Evolutionary conservation across 1,140 invertebrate species (phyloP).

Genomic region (Tribolium madens): DNA sequence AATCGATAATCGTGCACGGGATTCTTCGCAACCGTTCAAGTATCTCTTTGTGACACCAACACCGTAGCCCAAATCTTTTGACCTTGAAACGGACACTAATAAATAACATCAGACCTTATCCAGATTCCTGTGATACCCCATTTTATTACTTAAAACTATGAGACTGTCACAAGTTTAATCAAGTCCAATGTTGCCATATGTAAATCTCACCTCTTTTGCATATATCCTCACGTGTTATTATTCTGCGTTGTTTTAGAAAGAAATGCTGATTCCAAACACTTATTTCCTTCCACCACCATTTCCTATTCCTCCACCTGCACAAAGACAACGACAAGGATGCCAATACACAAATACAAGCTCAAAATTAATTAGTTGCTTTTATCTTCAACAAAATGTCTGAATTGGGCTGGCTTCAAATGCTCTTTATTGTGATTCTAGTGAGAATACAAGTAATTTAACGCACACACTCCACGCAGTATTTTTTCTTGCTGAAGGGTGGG

Average conservation of each 20-base stretch:
- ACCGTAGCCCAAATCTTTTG: background rate
- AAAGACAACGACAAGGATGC: background rate
- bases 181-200: constrained; percentile 27
- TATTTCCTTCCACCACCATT: constrained; percentile 35
- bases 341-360: background rate
- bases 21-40: constrained; percentile 20
- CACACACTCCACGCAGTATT: constrained; percentile 14
- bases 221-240: constrained; percentile 31
- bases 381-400: constrained; percentile 11
- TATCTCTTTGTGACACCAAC: constrained; percentile 8
- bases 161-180: background rate
- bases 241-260: constrained; percentile 29
- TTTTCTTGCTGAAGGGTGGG: constrained; percentile 20
- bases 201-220: constrained; percentile 25
- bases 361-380: constrained; percentile 27
- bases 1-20: constrained; percentile 43
- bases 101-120: background rate
- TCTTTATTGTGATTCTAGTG: constrained; percentile 1
- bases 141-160: background rate
- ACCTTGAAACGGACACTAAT: background rate
- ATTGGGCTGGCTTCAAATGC: constrained; percentile 20
- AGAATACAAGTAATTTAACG: constrained; percentile 24
- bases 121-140: background rate
- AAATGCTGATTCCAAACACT: constrained; percentile 15
- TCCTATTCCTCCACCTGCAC: constrained; percentile 11